Base-by-base conservation (phyloP, 2,113 vertebrate genomes). In the Actenoides hombroni region DNA sequence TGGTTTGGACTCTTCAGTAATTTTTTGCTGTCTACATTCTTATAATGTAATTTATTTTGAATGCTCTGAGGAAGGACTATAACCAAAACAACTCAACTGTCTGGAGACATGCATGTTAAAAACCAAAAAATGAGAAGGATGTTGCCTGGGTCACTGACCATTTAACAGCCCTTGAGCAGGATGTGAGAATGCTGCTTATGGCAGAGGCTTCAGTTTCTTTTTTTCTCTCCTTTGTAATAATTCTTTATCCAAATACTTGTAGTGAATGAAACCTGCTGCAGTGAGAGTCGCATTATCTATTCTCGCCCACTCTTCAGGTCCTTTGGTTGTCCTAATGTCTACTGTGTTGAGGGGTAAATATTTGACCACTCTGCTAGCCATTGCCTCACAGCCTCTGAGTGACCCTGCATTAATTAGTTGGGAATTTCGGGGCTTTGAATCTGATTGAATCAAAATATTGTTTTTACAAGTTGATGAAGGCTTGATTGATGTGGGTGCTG, bases 391-490 rank as follows among this genome's bases (percentile, higher is more conserved):
- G 93, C 96, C 97, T 97, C 92, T 0, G 94, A 98, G 98, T 98
- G 98, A 98, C 98, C 98, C 91, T 96, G 98, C 98, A 98, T 98
- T 98, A 98, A 98, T 98, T 98, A 98, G 96, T 61, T 93, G 95
- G 95, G 96, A 97, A 97, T 97, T 98, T 98, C 90, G 31, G 95
- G 95, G 97, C 98, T 98, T 98, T 98, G 98, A 97, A 98, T 98
- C 98, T 98, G 98, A 98, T 98, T 98, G 98, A 99, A 99, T 99
- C 99, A 98, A 99, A 99, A 99, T 99, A 99, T 99, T 99, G 98
- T 99, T 99, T 99, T 99, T 98, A 98, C 98, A 99, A 99, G 98
- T 99, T 99, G 99, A 99, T 99, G 99, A 99, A 99, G 99, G 98
- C 97, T 99, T 99, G 99, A 99, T 99, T 99, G 99, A 99, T 99